phyloP scores from a whole-genome alignment of 2,797 vertebrate species.

The Danio kyathit region DNA sequence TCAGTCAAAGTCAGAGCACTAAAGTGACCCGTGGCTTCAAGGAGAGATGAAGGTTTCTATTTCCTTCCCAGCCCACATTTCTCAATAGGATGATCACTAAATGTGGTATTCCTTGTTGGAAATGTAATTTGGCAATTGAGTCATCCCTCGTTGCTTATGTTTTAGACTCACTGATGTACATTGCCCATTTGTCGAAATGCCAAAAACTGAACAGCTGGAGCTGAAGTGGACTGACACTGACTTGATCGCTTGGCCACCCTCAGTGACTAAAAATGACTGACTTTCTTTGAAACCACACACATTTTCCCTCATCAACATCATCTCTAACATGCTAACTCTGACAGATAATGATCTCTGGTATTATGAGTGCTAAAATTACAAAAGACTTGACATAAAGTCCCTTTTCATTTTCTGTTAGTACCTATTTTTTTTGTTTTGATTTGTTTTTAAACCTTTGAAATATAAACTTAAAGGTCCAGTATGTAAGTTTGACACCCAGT shows the following conservation, averaged over 20 bases:
- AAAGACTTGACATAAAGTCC: no score
- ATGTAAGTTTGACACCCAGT: no score
- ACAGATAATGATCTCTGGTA: neutral
- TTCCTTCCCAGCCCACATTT: neutral
- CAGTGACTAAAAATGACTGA: neutral
- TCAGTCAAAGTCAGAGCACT: no score
- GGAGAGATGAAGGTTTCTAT: conserved; percentile 1
- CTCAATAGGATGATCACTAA: neutral
- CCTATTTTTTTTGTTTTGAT: no score
- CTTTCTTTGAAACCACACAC: neutral
- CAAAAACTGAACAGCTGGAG: conserved; percentile 31
- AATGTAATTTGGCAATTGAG: neutral
- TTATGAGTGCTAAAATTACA: neutral
- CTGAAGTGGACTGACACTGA: conserved; percentile 4
- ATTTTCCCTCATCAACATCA: neutral
- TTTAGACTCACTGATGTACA: conserved; percentile 8
- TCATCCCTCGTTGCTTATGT: conserved; percentile 9
- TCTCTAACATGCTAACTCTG: neutral
- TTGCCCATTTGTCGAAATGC: conserved; percentile 7
- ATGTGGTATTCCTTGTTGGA: neutral
- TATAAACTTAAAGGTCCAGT: no score
- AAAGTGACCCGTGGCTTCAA: neutral
- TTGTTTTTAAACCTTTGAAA: no score
- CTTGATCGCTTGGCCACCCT: neutral
- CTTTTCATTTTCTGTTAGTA: no score